Percentiles rank a stretch among this genome's conserved stretches.
phyloP scores from a whole-genome alignment of 2,888 invertebrate species.

The Callimorpha dominula region DNA sequence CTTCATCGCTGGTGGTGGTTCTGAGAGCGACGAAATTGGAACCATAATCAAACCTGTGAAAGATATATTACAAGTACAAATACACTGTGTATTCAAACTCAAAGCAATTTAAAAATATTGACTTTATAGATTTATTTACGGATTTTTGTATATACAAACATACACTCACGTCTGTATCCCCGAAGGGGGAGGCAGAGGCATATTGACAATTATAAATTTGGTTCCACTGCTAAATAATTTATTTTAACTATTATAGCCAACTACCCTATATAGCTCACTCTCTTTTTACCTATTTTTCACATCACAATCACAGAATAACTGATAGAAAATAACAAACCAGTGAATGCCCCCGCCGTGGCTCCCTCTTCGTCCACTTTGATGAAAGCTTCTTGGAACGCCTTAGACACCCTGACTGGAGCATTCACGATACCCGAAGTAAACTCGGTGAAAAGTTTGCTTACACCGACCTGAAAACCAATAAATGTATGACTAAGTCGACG shows the following conservation, averaged over 20 bases:
- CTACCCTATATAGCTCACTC: too few relatives aligned
- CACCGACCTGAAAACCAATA: slow-evolving; percentile 5
- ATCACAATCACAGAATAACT: neutral
- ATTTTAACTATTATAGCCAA: too few relatives aligned
- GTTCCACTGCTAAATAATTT: too few relatives aligned
- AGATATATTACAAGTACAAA: neutral
- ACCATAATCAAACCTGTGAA: slow-evolving; percentile 4
- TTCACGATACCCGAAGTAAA: slow-evolving; percentile 11
- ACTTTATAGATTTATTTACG: too few relatives aligned
- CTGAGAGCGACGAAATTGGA: slow-evolving; percentile 6
- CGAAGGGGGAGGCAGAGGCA: too few relatives aligned
- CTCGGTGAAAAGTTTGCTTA: slow-evolving; percentile 9
- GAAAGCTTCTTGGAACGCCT: slow-evolving; percentile 15
- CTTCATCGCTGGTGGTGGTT: slow-evolving; percentile 39
- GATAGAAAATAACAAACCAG: slow-evolving; percentile 3
- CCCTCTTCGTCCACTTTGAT: slow-evolving; percentile 18
- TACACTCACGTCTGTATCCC: too few relatives aligned
- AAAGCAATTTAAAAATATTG: too few relatives aligned
- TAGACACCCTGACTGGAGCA: neutral
- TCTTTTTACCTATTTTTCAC: neutral
- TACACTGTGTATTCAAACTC: too few relatives aligned
- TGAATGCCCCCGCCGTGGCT: slow-evolving; percentile 14
- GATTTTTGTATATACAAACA: too few relatives aligned
- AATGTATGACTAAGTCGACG: too few relatives aligned
- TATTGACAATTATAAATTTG: too few relatives aligned